These are phyloP conservation scores for Trichomycterus rosablanca DNA, from an alignment of 2,113 vertebrate genomes.

Conservation along the genomic window DNA sequence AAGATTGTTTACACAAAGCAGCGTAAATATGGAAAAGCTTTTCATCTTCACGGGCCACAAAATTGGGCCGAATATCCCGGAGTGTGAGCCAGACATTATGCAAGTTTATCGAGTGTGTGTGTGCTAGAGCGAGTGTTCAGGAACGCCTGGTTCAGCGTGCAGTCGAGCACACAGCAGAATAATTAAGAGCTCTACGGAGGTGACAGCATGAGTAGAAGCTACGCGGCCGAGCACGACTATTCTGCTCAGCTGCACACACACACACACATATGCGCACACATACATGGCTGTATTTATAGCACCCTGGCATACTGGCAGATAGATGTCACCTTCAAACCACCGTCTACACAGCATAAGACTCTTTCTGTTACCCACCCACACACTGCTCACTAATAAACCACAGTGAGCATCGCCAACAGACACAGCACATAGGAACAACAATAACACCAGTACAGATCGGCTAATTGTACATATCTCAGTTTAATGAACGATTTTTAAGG, in stretches of 20 bases:
- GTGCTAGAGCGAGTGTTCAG: conserved; percentile 20
- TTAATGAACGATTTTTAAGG: conserved; percentile 14
- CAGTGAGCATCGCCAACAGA: conserved; percentile 46
- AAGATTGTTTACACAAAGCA: too few species aligned
- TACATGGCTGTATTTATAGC: conserved; percentile 63
- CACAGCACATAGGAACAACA: conserved; percentile 52
- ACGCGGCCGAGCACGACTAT: conserved; percentile 61
- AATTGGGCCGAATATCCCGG: too few species aligned
- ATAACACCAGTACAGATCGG: conserved; percentile 44
- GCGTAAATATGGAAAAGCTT: too few species aligned
- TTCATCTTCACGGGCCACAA: too few species aligned
- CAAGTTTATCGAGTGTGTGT: conserved; percentile 1
- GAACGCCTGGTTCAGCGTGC: conserved; percentile 52
- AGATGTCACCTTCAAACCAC: conserved; percentile 70
- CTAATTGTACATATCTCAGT: conserved; percentile 40
- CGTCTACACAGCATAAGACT: conserved; percentile 60
- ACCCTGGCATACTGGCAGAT: conserved; percentile 45
- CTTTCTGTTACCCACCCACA: conserved; percentile 35
- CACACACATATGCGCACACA: conserved; percentile 8
- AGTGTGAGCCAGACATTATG: conserved; percentile 19
- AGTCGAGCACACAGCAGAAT: conserved; percentile 62
- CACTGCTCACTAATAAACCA: conserved; percentile 52
- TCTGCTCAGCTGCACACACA: conserved; percentile 64
- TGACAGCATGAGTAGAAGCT: conserved; percentile 69
- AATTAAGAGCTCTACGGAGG: conserved; percentile 72